Base-by-base conservation (phyloP, 2,797 vertebrate genomes). In the Aldrovandia affinis region DNA sequence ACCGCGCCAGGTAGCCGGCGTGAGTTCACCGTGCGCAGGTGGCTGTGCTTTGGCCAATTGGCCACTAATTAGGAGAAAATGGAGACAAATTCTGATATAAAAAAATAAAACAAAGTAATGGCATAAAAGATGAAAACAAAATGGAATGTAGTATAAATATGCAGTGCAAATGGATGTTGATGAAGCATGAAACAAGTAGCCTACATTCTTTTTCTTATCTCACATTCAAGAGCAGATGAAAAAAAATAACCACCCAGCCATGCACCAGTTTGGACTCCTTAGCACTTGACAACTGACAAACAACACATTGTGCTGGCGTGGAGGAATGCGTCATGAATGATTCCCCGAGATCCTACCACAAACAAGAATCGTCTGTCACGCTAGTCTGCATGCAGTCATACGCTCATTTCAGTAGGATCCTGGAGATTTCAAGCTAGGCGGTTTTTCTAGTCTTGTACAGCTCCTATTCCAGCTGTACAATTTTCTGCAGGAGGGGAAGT, bases 191-290 rank as follows among this genome's bases (percentile, higher is more conserved):
- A n/a, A n/a, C n/a, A n/a, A n/a, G n/a, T n/a, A n/a, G n/a, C n/a
- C n/a, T n/a, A n/a, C n/a, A n/a, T n/a, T n/a, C 28, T 10, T 65
- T 65, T 65, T 28, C 63, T 33, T 36, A 42, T 20, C 44, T 75
- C 20, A 14, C 7, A 6, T 42, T 75, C 70, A 75, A 44, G 44
- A 42, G 70, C 75, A 78, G 25, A 42, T n/a, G 33, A 20, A 47
- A 47, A 61, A n/a, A 78, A 70, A 78, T 44, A 78, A 78, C 42
- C 73, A 78, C 3, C 9, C 44, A 25, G 22, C 47, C 47, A 78
- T 25, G 42, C 22, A 25, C 73, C 73, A 50, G 73, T 78, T 75
- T 75, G 7, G 28, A 65, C 63, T 70, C 68, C 68, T 70, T 70
- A 20, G 20, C 30, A 39, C 68, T 70, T 39, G 63, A 14, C 63